These are phyloP conservation scores for Erpetoichthys calabaricus DNA, from an alignment of 2,797 vertebrate genomes.

Conservation along the genomic window DNA sequence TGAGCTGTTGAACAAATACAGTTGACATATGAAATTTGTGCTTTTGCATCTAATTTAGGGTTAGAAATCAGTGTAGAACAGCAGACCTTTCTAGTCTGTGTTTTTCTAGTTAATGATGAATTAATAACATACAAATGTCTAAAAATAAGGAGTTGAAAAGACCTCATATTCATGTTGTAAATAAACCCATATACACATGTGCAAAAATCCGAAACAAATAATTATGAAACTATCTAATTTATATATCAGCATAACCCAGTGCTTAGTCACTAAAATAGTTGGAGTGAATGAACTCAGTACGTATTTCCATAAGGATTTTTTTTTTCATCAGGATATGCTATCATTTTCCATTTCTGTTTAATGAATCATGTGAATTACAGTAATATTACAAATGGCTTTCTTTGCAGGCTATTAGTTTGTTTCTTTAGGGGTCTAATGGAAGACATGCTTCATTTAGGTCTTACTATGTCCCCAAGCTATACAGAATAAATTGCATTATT, in stretches of 20 bases:
- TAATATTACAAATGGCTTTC: constrained; percentile 96
- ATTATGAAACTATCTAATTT: constrained; percentile 38
- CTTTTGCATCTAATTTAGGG: no score
- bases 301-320: constrained; percentile 72
- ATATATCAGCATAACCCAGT: constrained; percentile 68
- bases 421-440: constrained; percentile 98
- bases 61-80: no score
- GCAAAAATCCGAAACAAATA: constrained; percentile 15
- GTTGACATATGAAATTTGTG: no score
- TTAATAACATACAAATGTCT: no score
- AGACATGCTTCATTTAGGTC: constrained; percentile 85
- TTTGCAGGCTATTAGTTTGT: constrained; percentile 98
- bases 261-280: constrained; percentile 81
- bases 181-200: no score
- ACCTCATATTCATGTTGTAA: no score
- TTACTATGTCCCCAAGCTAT: constrained; percentile 74
- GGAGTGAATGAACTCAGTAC: constrained; percentile 70
- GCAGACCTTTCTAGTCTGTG: no score
- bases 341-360: constrained; percentile 96
- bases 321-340: constrained; percentile 74
- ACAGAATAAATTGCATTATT: constrained; percentile 88
- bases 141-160: no score
- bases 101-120: no score
- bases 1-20: no score
- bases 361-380: constrained; percentile 99